Evolutionary conservation across 2,113 vertebrate genomes (phyloP).

Genomic region (Cynocephalus volans): DNA sequence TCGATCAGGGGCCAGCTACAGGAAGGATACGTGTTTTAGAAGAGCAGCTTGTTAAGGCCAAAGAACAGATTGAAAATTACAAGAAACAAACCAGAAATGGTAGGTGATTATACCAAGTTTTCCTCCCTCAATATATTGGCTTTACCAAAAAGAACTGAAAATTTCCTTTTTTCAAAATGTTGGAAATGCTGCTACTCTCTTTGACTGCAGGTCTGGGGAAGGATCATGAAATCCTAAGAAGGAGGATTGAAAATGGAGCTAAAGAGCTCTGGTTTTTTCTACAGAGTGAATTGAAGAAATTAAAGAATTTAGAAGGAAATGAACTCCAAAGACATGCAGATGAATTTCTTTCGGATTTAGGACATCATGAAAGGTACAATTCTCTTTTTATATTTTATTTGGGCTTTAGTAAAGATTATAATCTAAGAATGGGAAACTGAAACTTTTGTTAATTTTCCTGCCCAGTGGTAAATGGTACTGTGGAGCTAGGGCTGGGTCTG

Average conservation of each 20-base stretch:
- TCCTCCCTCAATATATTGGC: slow-evolving; percentile 37
- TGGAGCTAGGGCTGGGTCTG: too few relatives aligned
- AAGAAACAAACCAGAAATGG: slow-evolving; percentile 95
- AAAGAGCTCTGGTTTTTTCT: slow-evolving; percentile 99
- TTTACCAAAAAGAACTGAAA: slow-evolving; percentile 59
- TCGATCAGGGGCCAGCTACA: slow-evolving; percentile 93
- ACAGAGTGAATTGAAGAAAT: slow-evolving; percentile 97
- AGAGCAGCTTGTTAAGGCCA: slow-evolving; percentile 97
- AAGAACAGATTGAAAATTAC: slow-evolving; percentile 98
- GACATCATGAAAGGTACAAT: slow-evolving; percentile 96
- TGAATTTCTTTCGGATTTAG: slow-evolving; percentile 96
- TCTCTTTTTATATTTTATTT: slow-evolving; percentile 57
- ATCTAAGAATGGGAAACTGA: slow-evolving; percentile 40
- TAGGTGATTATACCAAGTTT: slow-evolving; percentile 87
- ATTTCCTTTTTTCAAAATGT: slow-evolving; percentile 39
- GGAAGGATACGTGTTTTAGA: slow-evolving; percentile 96
- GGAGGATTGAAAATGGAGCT: slow-evolving; percentile 97
- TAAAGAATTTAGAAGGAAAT: slow-evolving; percentile 92
- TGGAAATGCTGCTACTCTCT: slow-evolving; percentile 56
- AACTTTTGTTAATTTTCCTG: slow-evolving; percentile 53
- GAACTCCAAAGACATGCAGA: slow-evolving; percentile 94
- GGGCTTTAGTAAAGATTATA: slow-evolving; percentile 44
- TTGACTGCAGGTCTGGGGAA: slow-evolving; percentile 92
- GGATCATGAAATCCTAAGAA: slow-evolving; percentile 96
- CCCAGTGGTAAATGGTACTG: slow-evolving; percentile 38